Base-by-base conservation (phyloP, 2,113 vertebrate genomes). In the Zosterops borbonicus region DNA sequence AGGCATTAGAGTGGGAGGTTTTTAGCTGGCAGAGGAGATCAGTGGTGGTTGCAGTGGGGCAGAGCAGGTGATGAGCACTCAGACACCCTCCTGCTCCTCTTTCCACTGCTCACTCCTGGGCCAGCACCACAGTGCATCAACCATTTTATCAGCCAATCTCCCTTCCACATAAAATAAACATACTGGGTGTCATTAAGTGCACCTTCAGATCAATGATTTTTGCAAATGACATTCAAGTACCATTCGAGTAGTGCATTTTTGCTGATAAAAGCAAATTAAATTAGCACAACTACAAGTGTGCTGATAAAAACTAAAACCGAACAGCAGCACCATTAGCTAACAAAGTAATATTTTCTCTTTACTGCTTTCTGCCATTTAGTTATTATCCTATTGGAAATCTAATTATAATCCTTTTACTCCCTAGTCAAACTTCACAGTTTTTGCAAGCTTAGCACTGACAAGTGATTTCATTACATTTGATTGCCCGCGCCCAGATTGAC, bases 391-490 rank as follows among this genome's bases (percentile, higher is more conserved):
- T 98, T 98, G 98, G 97, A 98, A 98, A 98, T 98, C 98, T 98
- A 98, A 98, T 99, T 99, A 99, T 98, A 98, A 98, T 98, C 97
- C 98, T 98, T 98, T 98, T 98, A 98, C 98, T 99, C 98, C 98
- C 98, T 97, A 98, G 98, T 98, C 98, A 98, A 98, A 98, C 98
- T 98, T 98, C 98, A 98, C 98, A 98, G 98, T 98, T 99, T 98
- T 98, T 99, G 98, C 98, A 98, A 98, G 98, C 98, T 98, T 98
- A 98, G 98, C 98, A 98, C 98, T 98, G 98, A 99, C 98, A 98
- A 98, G 98, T 98, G 98, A 98, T 98, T 98, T 98, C 98, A 99
- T 98, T 98, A 98, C 97, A 97, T 99, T 99, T 99, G 98, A 98
- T 99, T 98, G 98, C 98, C 97, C 75, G 89, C 49, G 89, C 97